Evolutionary conservation across 1,140 invertebrate species (phyloP).

Genomic region (Drosophila subpulchrella): DNA sequence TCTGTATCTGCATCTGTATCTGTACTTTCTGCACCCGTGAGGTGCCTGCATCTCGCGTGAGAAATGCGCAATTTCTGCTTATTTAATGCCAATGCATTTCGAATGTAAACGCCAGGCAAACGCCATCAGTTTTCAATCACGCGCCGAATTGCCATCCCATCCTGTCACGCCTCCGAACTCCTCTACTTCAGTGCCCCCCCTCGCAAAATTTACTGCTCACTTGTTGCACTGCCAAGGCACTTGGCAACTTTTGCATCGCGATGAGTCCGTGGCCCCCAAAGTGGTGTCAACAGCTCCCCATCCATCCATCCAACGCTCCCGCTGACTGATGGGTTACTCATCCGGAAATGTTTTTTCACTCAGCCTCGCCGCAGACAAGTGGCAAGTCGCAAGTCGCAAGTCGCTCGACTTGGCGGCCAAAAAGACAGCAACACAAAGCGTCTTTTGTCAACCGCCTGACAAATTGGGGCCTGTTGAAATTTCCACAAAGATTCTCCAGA

Average conservation of each 20-base stretch:
- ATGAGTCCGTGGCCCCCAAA: conserved; percentile 66
- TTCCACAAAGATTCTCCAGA: conserved; percentile 39
- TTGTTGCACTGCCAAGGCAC: conserved; percentile 76
- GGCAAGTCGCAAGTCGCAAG: conserved; percentile 10
- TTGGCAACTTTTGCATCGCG: conserved; percentile 75
- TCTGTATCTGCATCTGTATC: conserved; percentile 15
- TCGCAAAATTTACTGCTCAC: conserved; percentile 62
- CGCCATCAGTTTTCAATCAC: conserved; percentile 81
- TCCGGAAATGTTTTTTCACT: conserved; percentile 77
- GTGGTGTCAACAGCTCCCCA: conserved; percentile 74
- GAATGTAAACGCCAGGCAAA: conserved; percentile 60
- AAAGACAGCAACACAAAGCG: conserved; percentile 67
- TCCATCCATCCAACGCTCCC: conserved; percentile 28
- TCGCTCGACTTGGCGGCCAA: conserved; percentile 32
- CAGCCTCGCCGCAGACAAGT: conserved; percentile 40
- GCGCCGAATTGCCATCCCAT: conserved; percentile 49
- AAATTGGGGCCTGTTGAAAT: conserved; percentile 69
- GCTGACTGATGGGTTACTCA: conserved; percentile 79
- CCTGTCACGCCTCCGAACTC: conserved; percentile 29
- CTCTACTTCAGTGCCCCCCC: neutral
- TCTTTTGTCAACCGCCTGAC: conserved; percentile 74
- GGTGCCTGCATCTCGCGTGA: conserved; percentile 64
- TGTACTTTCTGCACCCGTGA: conserved; percentile 23
- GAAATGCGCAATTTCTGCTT: conserved; percentile 78
- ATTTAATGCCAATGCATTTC: conserved; percentile 79